Evolutionary conservation across 92 coral and sea anemone genomes (phyloP).

Genomic region (Scolanthus callimorphus): DNA sequence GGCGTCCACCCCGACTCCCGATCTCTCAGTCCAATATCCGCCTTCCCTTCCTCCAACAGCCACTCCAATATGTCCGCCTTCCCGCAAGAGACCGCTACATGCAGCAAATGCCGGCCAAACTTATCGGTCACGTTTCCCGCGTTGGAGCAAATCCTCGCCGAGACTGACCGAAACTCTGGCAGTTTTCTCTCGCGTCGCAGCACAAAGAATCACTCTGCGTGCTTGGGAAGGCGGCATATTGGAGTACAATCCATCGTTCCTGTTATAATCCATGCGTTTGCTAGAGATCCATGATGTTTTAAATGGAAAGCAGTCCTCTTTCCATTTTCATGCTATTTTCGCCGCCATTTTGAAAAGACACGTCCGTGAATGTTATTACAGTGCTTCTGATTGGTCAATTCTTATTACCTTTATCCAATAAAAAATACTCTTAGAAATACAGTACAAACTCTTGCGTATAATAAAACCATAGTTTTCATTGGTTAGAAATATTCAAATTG

Average conservation of each 20-base stretch:
- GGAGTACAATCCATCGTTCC: slow-evolving; percentile 82
- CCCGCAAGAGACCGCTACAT: slow-evolving; percentile 90
- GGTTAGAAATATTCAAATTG: not conserved
- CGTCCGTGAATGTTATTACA: slow-evolving; percentile 23
- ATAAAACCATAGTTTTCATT: slow-evolving; percentile 1
- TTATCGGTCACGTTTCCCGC: slow-evolving; percentile 53
- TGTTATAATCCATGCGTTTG: slow-evolving; percentile 33
- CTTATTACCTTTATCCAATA: not conserved
- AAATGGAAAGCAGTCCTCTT: not conserved
- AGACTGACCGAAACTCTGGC: slow-evolving; percentile 39
- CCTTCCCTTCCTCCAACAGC: slow-evolving; percentile 60
- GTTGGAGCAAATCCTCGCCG: slow-evolving; percentile 73
- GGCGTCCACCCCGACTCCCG: slow-evolving; percentile 90
- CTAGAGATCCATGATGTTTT: not conserved
- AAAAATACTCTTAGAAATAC: slow-evolving; percentile 1
- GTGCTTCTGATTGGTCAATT: slow-evolving; percentile 27
- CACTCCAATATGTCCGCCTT: slow-evolving; percentile 84
- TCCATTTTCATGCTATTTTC: not conserved
- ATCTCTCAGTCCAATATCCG: slow-evolving; percentile 59
- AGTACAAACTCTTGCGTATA: not conserved
- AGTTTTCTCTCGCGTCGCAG: too few relatives aligned
- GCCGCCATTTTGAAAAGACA: slow-evolving; percentile 85
- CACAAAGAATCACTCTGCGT: too few relatives aligned
- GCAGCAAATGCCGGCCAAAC: slow-evolving; percentile 77
- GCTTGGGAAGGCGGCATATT: slow-evolving; percentile 62